Percentiles rank a stretch among this genome's conserved stretches.
Conservation (phyloP, 2,797 vertebrate species). For the Bucorvus abyssinicus region DNA sequence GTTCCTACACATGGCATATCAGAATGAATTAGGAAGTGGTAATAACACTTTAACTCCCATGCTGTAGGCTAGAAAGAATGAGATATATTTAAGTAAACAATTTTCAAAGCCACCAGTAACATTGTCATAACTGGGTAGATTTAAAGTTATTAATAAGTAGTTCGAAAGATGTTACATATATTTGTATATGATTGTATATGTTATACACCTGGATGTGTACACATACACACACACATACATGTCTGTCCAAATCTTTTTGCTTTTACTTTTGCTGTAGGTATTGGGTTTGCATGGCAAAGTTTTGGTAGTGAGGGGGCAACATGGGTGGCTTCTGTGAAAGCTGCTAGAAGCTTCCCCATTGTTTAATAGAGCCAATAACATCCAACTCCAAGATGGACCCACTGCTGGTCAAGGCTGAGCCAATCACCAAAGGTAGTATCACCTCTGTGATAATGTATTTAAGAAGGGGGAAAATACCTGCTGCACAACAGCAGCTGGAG, state of each 20-base stretch:
- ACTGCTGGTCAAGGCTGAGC: accelerated
- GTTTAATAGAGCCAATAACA: not conserved
- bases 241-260: no score
- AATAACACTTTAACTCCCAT: not conserved
- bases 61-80: not conserved
- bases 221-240: no score
- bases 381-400: accelerated
- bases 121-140: not conserved
- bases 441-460: not conserved
- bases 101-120: not conserved
- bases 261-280: no score
- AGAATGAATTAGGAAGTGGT: not conserved
- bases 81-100: not conserved
- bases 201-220: not conserved
- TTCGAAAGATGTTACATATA: not conserved
- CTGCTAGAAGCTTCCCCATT: not conserved
- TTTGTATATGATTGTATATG: not conserved
- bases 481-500: not conserved
- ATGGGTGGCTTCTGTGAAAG: not conserved
- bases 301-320: not conserved
- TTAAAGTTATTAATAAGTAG: not conserved
- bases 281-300: not conserved
- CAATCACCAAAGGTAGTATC: accelerated
- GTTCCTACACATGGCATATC: not conserved
- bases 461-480: not conserved